Conservation (phyloP, 37 sponge, comb jelly and placozoan species). For the Dysidea cf. avara region DNA sequence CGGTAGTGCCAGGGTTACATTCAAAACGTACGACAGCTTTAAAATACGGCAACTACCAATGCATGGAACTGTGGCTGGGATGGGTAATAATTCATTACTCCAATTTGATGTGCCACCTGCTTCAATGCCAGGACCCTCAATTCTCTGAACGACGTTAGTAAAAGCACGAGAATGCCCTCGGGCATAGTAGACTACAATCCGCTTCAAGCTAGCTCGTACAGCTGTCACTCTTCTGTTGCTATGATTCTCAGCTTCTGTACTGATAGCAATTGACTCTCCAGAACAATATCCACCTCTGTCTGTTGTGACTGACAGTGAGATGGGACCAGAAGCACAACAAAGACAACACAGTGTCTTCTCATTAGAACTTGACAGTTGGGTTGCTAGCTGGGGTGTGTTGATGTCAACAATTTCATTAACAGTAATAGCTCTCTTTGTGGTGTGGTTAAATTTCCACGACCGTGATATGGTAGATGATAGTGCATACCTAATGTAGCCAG, state of each 20-base stretch:
- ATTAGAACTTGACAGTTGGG: conserved; percentile 12
- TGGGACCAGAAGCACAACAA: conserved; percentile 69
- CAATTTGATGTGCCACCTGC: too few species aligned
- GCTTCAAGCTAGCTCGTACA: conserved; percentile 20
- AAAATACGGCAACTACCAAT: conserved; percentile 23
- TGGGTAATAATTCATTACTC: background rate
- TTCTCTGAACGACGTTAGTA: background rate
- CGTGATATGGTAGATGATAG: conserved; percentile 42
- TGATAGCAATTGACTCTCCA: conserved; percentile 46
- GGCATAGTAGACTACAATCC: conserved; percentile 34
- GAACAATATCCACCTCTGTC: conserved; percentile 53
- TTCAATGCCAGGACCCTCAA: too few species aligned
- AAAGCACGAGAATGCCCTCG: conserved; percentile 1
- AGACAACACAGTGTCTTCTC: conserved; percentile 66
- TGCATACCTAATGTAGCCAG: conserved; percentile 56
- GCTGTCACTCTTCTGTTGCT: conserved; percentile 23
- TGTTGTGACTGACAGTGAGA: conserved; percentile 27
- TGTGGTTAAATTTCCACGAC: conserved; percentile 54
- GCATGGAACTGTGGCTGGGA: conserved; percentile 29
- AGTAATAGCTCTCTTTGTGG: conserved; percentile 13
- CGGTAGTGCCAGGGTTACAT: conserved; percentile 23
- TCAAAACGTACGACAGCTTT: conserved; percentile 17
- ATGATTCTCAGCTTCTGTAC: conserved; percentile 31
- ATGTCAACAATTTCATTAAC: conserved; percentile 45
- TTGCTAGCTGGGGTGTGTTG: conserved; percentile 29